Conservation (phyloP, 2,888 invertebrate genomes). For the Lacanobia oleracea region DNA sequence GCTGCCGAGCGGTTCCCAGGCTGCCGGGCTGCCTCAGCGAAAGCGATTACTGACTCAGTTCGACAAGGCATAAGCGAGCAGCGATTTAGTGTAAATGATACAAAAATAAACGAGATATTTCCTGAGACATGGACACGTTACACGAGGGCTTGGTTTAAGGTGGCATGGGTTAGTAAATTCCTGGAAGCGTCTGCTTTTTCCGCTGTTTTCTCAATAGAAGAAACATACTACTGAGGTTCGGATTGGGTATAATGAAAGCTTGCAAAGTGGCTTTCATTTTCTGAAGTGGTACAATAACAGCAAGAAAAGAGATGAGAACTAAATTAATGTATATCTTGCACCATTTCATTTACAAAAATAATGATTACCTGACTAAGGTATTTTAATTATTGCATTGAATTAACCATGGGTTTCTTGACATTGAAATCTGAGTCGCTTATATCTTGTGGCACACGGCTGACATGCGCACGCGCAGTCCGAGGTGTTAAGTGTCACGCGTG, state of each 20-base stretch:
- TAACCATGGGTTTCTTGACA: too few species aligned
- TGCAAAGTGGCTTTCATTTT: not conserved
- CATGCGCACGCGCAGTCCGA: slow-evolving; percentile 14
- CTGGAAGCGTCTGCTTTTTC: too few species aligned
- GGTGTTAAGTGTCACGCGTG: slow-evolving; percentile 30
- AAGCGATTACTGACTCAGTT: slow-evolving; percentile 9
- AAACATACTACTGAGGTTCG: not conserved
- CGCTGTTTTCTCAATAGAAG: too few species aligned
- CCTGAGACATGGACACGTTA: not conserved
- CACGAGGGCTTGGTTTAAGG: too few species aligned
- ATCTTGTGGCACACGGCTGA: slow-evolving; percentile 6
- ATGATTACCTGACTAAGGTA: too few species aligned
- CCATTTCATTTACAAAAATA: too few species aligned
- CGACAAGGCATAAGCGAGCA: not conserved
- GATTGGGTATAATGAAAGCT: not conserved
- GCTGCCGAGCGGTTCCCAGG: slow-evolving; percentile 28
- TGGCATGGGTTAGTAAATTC: too few species aligned
- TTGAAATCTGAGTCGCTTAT: not conserved
- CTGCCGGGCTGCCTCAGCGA: slow-evolving; percentile 51
- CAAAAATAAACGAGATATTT: not conserved
- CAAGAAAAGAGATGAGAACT: too few species aligned
- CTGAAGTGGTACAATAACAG: too few species aligned
- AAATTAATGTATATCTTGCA: too few species aligned
- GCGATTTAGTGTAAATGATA: not conserved
- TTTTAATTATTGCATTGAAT: too few species aligned